phyloP scores from a whole-genome alignment of 2,888 invertebrate genomes.

The Orthonychiurus folsomi region DNA sequence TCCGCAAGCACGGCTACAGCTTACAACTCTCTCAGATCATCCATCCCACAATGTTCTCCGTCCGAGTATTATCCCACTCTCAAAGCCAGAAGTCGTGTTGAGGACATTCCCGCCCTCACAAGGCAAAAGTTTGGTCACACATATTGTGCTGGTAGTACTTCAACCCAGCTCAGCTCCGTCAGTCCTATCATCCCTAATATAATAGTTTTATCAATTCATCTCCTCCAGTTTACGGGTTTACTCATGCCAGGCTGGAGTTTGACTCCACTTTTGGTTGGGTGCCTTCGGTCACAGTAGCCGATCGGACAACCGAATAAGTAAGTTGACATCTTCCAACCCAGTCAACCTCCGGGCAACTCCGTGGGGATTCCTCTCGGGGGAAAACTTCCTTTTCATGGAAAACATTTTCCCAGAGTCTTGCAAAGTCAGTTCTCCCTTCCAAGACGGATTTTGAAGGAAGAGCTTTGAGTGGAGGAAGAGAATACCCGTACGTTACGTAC shows the following conservation, averaged over 20 bases:
- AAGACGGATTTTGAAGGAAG: slow-evolving; percentile 1
- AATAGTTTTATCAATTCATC: background rate
- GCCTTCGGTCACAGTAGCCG: too few relatives aligned
- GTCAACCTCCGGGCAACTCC: background rate
- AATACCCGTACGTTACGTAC: background rate
- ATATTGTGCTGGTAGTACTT: background rate
- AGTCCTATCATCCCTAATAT: background rate
- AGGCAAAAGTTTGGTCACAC: background rate
- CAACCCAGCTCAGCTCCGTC: too few relatives aligned
- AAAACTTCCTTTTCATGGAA: background rate
- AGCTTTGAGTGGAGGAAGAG: background rate
- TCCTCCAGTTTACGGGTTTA: too few relatives aligned
- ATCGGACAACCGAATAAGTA: too few relatives aligned
- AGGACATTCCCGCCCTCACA: background rate
- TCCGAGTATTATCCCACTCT: background rate
- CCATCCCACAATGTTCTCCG: background rate
- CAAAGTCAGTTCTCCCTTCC: background rate
- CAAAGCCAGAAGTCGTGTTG: background rate
- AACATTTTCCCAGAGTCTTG: background rate
- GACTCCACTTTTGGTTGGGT: too few relatives aligned
- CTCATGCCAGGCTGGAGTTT: too few relatives aligned
- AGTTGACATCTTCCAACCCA: background rate
- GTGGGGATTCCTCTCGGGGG: background rate
- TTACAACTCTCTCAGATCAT: background rate
- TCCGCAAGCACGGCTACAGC: background rate